Conservation (phyloP, 2,888 invertebrate species). For the Drosophila helvetica region DNA sequence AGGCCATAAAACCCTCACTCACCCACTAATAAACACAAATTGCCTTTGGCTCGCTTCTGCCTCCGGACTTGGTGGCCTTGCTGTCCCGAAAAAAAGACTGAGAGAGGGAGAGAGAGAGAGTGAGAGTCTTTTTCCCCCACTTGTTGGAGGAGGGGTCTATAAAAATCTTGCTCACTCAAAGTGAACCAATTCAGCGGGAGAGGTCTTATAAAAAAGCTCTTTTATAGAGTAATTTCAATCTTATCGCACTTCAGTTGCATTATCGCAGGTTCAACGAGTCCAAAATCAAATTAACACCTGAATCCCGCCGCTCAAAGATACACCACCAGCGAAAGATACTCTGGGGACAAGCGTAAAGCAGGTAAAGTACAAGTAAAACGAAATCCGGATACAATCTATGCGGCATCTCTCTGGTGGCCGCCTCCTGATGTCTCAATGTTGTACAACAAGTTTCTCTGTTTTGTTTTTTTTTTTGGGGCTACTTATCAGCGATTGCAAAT, state of each 20-base stretch:
- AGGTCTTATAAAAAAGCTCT: slow-evolving; percentile 40
- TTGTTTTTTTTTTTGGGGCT: slow-evolving; percentile 2
- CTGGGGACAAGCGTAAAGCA: not conserved
- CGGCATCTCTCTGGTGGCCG: slow-evolving; percentile 30
- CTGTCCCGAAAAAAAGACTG: slow-evolving; percentile 11
- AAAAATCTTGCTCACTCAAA: slow-evolving; percentile 57
- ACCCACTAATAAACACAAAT: slow-evolving; percentile 54
- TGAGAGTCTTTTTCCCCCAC: slow-evolving; percentile 17
- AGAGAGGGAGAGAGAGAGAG: not conserved
- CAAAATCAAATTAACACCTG: slow-evolving; percentile 76
- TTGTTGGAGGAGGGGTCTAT: slow-evolving; percentile 37
- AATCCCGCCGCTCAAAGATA: slow-evolving; percentile 10
- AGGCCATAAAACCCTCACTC: slow-evolving; percentile 60
- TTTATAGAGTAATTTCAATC: slow-evolving; percentile 50
- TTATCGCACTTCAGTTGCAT: slow-evolving; percentile 64
- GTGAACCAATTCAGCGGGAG: slow-evolving; percentile 6
- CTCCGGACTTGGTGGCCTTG: slow-evolving; percentile 21
- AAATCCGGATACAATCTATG: slow-evolving; percentile 52
- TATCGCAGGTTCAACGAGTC: slow-evolving; percentile 52
- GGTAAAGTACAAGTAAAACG: slow-evolving; percentile 27
- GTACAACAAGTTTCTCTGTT: slow-evolving; percentile 38
- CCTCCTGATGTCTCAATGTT: slow-evolving; percentile 65
- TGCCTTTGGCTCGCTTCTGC: slow-evolving; percentile 20
- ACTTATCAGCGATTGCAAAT: slow-evolving; percentile 25
- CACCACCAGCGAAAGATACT: slow-evolving; percentile 2